Percentiles rank a stretch among this genome's conserved stretches.
phyloP scores from a whole-genome alignment of 2,888 invertebrate species.

The Antheraea yamamai region DNA sequence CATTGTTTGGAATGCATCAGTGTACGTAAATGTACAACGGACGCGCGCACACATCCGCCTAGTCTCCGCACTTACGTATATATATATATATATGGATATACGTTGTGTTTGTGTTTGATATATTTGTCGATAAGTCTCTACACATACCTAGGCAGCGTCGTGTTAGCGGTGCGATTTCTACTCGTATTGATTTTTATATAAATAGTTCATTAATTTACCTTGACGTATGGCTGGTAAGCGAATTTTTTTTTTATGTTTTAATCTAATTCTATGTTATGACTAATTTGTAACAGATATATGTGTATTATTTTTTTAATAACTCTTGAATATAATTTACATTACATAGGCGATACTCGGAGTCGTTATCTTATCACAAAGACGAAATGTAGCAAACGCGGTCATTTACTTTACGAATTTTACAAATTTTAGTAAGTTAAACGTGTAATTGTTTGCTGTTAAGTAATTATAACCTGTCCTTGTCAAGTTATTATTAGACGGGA shows the following conservation, averaged over 20 bases:
- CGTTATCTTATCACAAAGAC: slow-evolving; percentile 7
- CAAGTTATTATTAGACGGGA: slow-evolving; percentile 7
- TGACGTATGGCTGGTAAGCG: slow-evolving; percentile 78
- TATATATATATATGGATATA: slow-evolving; percentile 46
- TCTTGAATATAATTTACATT: not conserved
- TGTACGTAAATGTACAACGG: slow-evolving; percentile 2
- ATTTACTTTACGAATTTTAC: slow-evolving; percentile 11
- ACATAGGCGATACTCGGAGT: not conserved
- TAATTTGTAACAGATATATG: not conserved
- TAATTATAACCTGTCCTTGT: slow-evolving; percentile 17
- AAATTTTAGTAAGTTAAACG: slow-evolving; percentile 1
- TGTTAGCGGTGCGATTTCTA: slow-evolving; percentile 65
- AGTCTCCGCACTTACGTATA: slow-evolving; percentile 21
- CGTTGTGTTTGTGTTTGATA: slow-evolving; percentile 43
- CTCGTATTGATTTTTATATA: slow-evolving; percentile 73
- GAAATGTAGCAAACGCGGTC: not conserved
- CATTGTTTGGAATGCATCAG: slow-evolving; percentile 23
- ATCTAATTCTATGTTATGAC: not conserved
- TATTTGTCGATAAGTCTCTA: slow-evolving; percentile 61
- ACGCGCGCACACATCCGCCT: slow-evolving; percentile 3
- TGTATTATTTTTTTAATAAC: not conserved
- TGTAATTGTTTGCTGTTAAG: slow-evolving; percentile 10
- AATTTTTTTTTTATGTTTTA: slow-evolving; percentile 33
- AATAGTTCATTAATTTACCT: slow-evolving; percentile 59
- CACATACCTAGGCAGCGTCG: slow-evolving; percentile 58